phyloP scores from a whole-genome alignment of 2,888 invertebrate species.

The Lacanobia wlatinum region DNA sequence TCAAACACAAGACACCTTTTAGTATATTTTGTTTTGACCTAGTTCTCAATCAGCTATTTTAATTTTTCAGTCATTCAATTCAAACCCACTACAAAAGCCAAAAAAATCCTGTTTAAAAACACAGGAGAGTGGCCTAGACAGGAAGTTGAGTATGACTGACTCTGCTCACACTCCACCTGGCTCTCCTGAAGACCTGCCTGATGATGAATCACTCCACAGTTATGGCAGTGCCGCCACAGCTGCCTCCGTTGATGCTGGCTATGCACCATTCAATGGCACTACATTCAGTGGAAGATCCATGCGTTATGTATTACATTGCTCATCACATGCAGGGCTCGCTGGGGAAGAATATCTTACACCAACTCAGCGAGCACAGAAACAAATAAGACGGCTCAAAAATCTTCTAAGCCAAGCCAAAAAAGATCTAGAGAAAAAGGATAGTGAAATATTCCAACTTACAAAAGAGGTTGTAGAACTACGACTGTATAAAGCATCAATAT shows the following conservation, averaged over 20 bases:
- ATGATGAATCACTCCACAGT: constrained; percentile 95
- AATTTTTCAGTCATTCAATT: constrained; percentile 86
- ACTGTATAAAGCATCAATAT: constrained; percentile 94
- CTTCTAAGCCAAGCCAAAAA: constrained; percentile 93
- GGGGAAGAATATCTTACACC: constrained; percentile 97
- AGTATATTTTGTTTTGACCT: constrained; percentile 18
- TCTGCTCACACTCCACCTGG: constrained; percentile 91
- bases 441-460: constrained; percentile 94
- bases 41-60: constrained; percentile 36
- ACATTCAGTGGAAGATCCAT: constrained; percentile 93
- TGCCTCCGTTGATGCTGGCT: constrained; percentile 95
- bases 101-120: constrained; percentile 83
- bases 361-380: constrained; percentile 95
- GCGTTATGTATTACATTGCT: constrained; percentile 96
- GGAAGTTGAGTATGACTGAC: constrained; percentile 85
- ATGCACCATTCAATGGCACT: constrained; percentile 94
- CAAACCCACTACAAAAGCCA: constrained; percentile 82
- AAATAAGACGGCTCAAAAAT: constrained; percentile 94
- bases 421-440: constrained; percentile 95
- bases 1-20: constrained; percentile 19
- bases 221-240: constrained; percentile 95
- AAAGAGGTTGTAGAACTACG: constrained; percentile 95
- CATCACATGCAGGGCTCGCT: constrained; percentile 94
- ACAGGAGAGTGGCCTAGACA: constrained; percentile 80
- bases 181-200: constrained; percentile 92